Evolutionary conservation across 1,140 invertebrate species (phyloP).

Genomic region (Drosophila novamexicana): DNA sequence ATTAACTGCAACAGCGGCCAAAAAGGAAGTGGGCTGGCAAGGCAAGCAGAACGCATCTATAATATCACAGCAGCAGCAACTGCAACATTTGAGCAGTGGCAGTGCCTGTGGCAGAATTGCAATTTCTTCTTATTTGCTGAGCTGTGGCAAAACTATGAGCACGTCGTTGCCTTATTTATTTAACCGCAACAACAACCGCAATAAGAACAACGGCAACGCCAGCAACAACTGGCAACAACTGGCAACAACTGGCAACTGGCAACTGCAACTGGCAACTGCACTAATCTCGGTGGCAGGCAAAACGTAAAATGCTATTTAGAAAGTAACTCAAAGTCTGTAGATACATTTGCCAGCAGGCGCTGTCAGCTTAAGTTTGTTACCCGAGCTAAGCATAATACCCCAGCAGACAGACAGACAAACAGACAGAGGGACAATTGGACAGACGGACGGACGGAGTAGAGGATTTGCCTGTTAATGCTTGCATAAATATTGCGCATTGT

Average conservation of each 20-base stretch:
- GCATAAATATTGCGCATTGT: constrained; percentile 77
- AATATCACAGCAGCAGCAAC: constrained; percentile 53
- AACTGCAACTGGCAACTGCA: constrained; percentile 29
- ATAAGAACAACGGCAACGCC: constrained; percentile 77
- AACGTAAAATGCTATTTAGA: constrained; percentile 69
- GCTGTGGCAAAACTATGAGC: constrained; percentile 48
- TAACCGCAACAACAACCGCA: constrained; percentile 79
- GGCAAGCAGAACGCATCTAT: constrained; percentile 51
- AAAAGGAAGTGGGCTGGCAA: constrained; percentile 69
- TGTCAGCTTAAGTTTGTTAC: constrained; percentile 75
- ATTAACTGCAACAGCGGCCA: constrained; percentile 34
- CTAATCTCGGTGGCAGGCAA: constrained; percentile 36
- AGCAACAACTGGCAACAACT: constrained; percentile 46
- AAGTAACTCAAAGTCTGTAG: constrained; percentile 68
- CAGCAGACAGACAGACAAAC: constrained; percentile 11
- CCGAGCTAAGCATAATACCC: constrained; percentile 42
- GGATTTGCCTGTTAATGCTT: constrained; percentile 64
- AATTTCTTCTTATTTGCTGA: constrained; percentile 51
- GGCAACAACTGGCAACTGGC: constrained; percentile 5
- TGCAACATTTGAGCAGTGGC: neutral
- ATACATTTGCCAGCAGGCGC: constrained; percentile 39
- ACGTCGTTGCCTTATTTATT: constrained; percentile 74
- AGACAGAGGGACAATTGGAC: neutral
- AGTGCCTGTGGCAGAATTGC: constrained; percentile 16
- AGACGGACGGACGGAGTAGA: constrained; percentile 6